Evolutionary conservation across 1,140 invertebrate species (phyloP), one percentile per base, ranked within the genome.

Genomic region (Heliconius himera): DNA sequence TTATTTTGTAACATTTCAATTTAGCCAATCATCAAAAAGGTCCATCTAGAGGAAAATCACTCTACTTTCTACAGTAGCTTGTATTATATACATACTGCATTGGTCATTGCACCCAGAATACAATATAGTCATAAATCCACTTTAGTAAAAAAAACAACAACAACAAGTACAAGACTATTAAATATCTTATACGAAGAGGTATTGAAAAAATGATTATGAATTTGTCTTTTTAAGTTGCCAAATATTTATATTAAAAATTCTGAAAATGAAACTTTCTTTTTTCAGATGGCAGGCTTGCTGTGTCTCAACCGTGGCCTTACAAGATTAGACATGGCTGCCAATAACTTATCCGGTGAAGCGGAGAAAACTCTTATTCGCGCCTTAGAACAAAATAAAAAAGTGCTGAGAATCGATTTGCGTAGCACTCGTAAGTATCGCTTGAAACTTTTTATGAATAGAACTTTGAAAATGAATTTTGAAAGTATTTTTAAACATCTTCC

Each of bases 231-330:
- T 26, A 26, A 26, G 26, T 26, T 26, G 26, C 26, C 26, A 26
- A 26, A 26, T 56, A 49, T 18, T 5, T 49, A 49, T 13, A 26
- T 60, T 16, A 26, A 26, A 29, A 66, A 66, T 16, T 29, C 33
- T 5, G 46, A 51, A 60, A 18, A n/a, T 74, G 46, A 20, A 22
- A 72, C n/a, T 20, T 72, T 72, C 9, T 72, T 22, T 51, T 81
- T 87, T 76, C 77, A 95, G 94, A 93, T 95, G 87, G 90, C 90
- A 38, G 92, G 93, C 22, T 85, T 95, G n/a, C 85, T 95, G 16
- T 87, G 89, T 74, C 84, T 95, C n/a, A 95, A 95, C 76, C 89
- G 92, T 41, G 92, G 93, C 38, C 81, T 95, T 60, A 90, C 85
- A 22, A 88, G 92, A 83, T 83, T 95, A 60, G 94, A 95, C 83